Base-by-base conservation (phyloP, 2,113 vertebrate genomes). In the Prunella himalayana region DNA sequence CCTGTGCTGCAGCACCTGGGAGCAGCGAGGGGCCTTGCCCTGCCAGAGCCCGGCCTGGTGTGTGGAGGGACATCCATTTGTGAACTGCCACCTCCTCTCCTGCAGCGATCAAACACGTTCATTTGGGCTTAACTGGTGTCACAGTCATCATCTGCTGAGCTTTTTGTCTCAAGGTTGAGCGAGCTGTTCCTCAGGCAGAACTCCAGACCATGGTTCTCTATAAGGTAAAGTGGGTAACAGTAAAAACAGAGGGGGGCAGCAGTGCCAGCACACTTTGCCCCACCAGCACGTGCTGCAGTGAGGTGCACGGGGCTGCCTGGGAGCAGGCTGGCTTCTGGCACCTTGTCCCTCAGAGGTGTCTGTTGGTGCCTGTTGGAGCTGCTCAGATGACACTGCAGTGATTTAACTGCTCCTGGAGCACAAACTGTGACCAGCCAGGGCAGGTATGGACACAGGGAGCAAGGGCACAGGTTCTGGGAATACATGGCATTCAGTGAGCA, bases 401-500 rank as follows among this genome's bases (percentile, higher is more conserved):
- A 23, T 14, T 20, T 15, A 20, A 39, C 59, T 49, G 69, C 30
- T 57, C 30, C 1, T 4, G 64, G 19, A 51, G 39, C 21, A 7
- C 2, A 1, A 31, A 16, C 4, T 5, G 13, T 20, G 35, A 18
- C 56, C n/a, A 23, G 49, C 17, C 25, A 14, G 41, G 4, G 33
- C 10, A 0, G 5, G 30, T 2, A 15, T 0, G 8, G 56, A 69
- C 23, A 12, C 3, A 2, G 31, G 68, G 53, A 60, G 20, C 21
- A 13, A 47, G 18, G 39, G 35, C 35, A 33, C 4, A 27, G 33
- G n/a, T 16, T 17, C 0, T 14, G 50, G 57, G 25, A 70, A 49
- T 31, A 7, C 4, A 18, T 3, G 19, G 15, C n/a, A 22, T 11
- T 59, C 31, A 30, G 1, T 17, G 31, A 8, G 1, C 16, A 8